These are phyloP conservation scores for Cantharis nigra DNA, from an alignment of 2,888 invertebrate species.

Conservation along the genomic window DNA sequence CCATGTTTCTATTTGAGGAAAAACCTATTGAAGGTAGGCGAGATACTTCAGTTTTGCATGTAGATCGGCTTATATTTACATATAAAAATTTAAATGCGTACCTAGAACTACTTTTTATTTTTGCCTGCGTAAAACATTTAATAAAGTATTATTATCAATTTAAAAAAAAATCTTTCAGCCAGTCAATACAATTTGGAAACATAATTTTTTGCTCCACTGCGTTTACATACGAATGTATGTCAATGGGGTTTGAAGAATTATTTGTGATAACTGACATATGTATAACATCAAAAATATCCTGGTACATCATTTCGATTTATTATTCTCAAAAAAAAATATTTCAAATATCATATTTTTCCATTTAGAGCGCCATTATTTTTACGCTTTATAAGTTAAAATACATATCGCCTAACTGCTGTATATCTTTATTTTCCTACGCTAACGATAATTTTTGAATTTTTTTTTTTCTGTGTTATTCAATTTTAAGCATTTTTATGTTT, in stretches of 20 bases:
- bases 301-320: not conserved
- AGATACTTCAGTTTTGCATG: not conserved
- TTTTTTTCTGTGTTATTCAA: not conserved
- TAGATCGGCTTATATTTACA: not conserved
- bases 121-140: not conserved
- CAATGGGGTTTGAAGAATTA: not conserved
- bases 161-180: not conserved
- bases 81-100: not conserved
- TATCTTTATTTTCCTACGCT: not conserved
- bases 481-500: not conserved
- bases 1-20: slow-evolving; percentile 80
- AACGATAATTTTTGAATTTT: not conserved
- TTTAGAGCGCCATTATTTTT: not conserved
- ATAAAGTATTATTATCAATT: not conserved
- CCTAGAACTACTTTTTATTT: not conserved
- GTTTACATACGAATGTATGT: not conserved
- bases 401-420: not conserved
- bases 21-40: slow-evolving; percentile 72
- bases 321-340: not conserved
- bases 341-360: not conserved
- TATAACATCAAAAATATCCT: not conserved
- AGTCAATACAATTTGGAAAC: not conserved
- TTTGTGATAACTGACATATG: not conserved
- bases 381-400: not conserved
- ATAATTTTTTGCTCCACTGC: not conserved